Conservation (phyloP, 2,888 invertebrate genomes). For the Enoplolaimus lenunculus region DNA sequence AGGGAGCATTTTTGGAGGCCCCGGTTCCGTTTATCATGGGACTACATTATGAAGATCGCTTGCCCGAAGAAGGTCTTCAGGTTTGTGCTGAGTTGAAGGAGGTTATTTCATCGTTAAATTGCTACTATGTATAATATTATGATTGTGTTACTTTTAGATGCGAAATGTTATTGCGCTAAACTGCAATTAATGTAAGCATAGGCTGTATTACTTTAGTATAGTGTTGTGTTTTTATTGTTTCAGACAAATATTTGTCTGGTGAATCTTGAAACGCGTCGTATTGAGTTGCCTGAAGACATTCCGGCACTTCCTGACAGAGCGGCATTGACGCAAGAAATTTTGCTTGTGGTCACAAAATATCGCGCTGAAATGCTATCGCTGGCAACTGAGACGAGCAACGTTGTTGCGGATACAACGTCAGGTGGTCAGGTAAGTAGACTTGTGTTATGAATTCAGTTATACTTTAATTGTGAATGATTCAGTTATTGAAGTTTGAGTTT, state of each 20-base stretch:
- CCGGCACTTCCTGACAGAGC: conserved; percentile 77
- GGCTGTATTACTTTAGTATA: too few relatives aligned
- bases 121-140: too few relatives aligned
- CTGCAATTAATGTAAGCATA: not conserved
- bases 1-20: conserved; percentile 81
- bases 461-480: too few relatives aligned
- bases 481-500: too few relatives aligned
- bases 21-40: conserved; percentile 99
- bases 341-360: conserved; percentile 45
- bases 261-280: conserved; percentile 78
- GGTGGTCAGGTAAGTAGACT: too few relatives aligned
- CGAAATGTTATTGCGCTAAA: not conserved
- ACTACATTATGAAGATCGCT: conserved; percentile 45
- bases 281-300: conserved; percentile 86
- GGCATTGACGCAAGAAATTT: conserved; percentile 69
- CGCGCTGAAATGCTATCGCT: not conserved
- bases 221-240: too few relatives aligned
- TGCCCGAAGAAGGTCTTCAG: conserved; percentile 35
- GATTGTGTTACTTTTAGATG: not conserved
- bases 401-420: too few relatives aligned
- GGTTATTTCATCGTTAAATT: too few relatives aligned
- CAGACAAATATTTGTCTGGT: conserved; percentile 85
- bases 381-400: too few relatives aligned
- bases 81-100: too few relatives aligned
- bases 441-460: too few relatives aligned